phyloP scores from a whole-genome alignment of 1,140 invertebrate genomes.

The Probaryconus sp. region DNA sequence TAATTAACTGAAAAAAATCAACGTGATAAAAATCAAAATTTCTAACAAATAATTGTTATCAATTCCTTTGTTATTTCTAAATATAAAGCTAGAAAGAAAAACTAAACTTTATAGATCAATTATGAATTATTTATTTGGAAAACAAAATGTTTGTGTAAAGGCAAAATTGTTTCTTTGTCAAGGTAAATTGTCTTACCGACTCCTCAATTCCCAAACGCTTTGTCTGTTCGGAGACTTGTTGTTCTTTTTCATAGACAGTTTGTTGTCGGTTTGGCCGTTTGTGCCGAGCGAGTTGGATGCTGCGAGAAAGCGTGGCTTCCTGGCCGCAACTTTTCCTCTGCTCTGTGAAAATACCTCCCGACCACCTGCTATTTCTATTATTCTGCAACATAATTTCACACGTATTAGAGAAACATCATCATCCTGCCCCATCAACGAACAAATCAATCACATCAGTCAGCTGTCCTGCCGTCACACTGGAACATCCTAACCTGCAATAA shows the following conservation, averaged over 20 bases:
- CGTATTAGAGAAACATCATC: background rate
- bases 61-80: too few species aligned
- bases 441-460: constrained; percentile 9
- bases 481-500: constrained; percentile 34
- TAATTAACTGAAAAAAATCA: too few species aligned
- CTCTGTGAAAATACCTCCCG: constrained; percentile 91
- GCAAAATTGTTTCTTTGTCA: background rate
- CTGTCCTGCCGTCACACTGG: constrained; percentile 36
- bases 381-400: constrained; percentile 78
- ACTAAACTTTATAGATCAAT: constrained; percentile 17
- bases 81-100: too few species aligned
- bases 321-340: constrained; percentile 85
- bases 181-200: constrained; percentile 70
- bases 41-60: too few species aligned
- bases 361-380: constrained; percentile 93
- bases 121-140: background rate
- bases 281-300: constrained; percentile 78
- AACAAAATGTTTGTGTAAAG: background rate
- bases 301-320: constrained; percentile 83
- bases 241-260: constrained; percentile 77
- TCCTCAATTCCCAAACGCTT: constrained; percentile 82
- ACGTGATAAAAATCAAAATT: too few species aligned
- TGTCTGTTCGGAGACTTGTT: constrained; percentile 80
- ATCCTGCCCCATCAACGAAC: background rate
- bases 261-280: constrained; percentile 77